Conservation (phyloP, 1,140 invertebrate genomes). For the Tetramorium alpestre region DNA sequence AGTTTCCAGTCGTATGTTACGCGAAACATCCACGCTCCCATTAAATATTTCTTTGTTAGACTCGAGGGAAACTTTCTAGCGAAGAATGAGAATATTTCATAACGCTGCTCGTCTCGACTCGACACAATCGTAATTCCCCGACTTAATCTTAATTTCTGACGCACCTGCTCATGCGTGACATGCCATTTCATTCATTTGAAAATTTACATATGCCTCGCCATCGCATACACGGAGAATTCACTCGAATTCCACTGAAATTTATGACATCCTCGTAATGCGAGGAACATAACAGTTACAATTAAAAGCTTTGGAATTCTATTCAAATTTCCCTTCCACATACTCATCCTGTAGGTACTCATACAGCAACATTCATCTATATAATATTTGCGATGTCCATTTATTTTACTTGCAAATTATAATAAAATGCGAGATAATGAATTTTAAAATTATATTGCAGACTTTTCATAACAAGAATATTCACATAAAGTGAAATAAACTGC, state of each 20-base stretch:
- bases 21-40: slow-evolving; percentile 31
- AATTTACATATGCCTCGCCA: slow-evolving; percentile 14
- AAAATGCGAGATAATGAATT: not conserved
- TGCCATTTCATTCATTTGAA: slow-evolving; percentile 46
- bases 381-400: not conserved
- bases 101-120: slow-evolving; percentile 35
- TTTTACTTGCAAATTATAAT: not conserved
- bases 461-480: not conserved
- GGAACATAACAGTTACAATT: slow-evolving; percentile 39
- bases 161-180: slow-evolving; percentile 31
- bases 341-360: not conserved
- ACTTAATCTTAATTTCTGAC: slow-evolving; percentile 61
- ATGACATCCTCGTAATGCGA: slow-evolving; percentile 9
- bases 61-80: slow-evolving; percentile 52
- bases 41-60: slow-evolving; percentile 71
- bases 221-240: not conserved
- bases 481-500: not conserved
- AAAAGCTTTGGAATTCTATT: slow-evolving; percentile 55
- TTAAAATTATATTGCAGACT: not conserved
- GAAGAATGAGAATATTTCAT: slow-evolving; percentile 65
- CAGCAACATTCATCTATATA: not conserved
- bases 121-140: slow-evolving; percentile 54
- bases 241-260: slow-evolving; percentile 27
- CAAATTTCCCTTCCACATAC: slow-evolving; percentile 2
- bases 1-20: slow-evolving; percentile 59